Percentiles rank a stretch among this genome's conserved stretches.
phyloP scores from a whole-genome alignment of 23 tunicate genomes.

The Aplidium turbinatum region DNA sequence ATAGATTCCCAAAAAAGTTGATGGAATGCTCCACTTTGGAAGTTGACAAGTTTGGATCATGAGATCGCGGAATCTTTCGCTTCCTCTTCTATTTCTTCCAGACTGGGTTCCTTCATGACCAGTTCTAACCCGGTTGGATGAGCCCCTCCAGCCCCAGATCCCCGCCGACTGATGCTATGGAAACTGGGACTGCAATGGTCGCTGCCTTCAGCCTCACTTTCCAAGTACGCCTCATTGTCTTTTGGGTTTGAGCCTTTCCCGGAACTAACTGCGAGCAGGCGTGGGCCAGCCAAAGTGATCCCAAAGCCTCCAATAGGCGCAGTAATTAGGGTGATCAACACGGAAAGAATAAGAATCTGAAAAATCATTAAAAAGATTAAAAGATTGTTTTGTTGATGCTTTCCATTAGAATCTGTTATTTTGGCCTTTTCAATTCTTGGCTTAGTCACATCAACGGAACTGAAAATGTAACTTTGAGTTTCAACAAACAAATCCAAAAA shows the following conservation, averaged over 20 bases:
- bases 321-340: constrained; percentile 55
- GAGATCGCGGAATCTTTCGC: too few species aligned
- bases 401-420: too few species aligned
- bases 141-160: too few species aligned
- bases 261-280: constrained; percentile 6
- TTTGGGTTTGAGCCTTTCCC: background rate
- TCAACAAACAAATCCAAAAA: too few species aligned
- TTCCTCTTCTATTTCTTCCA: background rate
- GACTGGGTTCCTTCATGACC: background rate
- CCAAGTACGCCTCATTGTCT: background rate
- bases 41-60: too few species aligned
- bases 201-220: background rate
- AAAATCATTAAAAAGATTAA: too few species aligned
- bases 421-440: too few species aligned
- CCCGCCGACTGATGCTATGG: background rate
- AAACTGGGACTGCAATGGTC: background rate
- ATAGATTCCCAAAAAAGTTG: too few species aligned
- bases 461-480: too few species aligned
- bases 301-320: constrained; percentile 71
- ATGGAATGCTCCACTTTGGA: too few species aligned
- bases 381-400: background rate
- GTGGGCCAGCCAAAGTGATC: constrained; percentile 44
- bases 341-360: constrained; percentile 61
- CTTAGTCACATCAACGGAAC: too few species aligned
- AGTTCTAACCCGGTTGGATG: too few species aligned